Base-by-base conservation (phyloP, 2,113 vertebrate genomes). In the Paraplagusia blochii region DNA sequence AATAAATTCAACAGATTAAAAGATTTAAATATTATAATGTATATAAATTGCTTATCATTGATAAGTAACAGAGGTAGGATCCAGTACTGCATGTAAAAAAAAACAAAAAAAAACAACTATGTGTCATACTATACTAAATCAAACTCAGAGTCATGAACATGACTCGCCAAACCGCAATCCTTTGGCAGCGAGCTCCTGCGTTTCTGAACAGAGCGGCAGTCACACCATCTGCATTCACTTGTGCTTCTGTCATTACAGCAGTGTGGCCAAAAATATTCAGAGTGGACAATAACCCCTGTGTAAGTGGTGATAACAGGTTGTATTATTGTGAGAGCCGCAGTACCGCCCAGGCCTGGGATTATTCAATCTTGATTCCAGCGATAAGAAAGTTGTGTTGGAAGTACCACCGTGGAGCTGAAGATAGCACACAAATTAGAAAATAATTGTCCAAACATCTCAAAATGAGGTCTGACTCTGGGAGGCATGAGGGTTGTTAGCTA, bases 181-280 rank as follows among this genome's bases (percentile, higher is more conserved):
- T 34, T 48, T 57, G 65, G 65, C 58, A 55, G 53, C 36, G 53
- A 63, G 56, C 36, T 53, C 46, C 44, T 17, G 49, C 42, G 62
- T 58, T 66, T 63, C 54, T 52, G 46, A 68, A 54, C 42, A 17
- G 11, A 50, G 65, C 66, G 55, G 67, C 58, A 45, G 53, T 57
- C 47, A 11, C n/a, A 64, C 64, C 81, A 80, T 84, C 81, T 81
- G 79, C 60, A 55, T 64, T 55, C 75, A 79, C 71, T 81, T 77
- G 22, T 66, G 59, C n/a, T 68, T 4, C 51, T 52, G 11, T 67
- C 53, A 44, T 61, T 62, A 69, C 51, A 29, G 53, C 54, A 36
- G 58, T 54, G 69, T 66, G 65, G 34, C 52, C 16, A 11, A 77
- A 74, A 47, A 55, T 61, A 56, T 40, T 51, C 58, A 11, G 22